Percentiles rank a stretch among this genome's conserved stretches.
These are phyloP conservation scores for Drosophila dunni DNA, from an alignment of 1,140 invertebrate species.

Conservation along the genomic window DNA sequence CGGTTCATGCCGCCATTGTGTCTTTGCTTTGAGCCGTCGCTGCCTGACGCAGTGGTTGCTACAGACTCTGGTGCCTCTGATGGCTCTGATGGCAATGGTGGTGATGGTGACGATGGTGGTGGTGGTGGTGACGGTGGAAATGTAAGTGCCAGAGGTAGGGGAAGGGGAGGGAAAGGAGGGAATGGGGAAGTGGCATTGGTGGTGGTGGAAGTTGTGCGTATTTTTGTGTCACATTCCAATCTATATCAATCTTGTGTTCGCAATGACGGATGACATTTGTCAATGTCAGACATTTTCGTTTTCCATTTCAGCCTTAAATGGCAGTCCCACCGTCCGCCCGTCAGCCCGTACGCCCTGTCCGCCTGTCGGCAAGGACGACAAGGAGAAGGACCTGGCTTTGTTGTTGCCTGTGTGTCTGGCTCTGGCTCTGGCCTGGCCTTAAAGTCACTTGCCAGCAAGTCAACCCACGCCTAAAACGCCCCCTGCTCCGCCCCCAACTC, in stretches of 20 bases:
- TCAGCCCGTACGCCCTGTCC: not conserved
- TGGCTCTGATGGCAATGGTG: constrained; percentile 41
- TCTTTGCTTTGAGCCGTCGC: constrained; percentile 32
- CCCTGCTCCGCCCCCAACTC: not conserved
- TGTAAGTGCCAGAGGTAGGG: too few species aligned
- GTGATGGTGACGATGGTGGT: constrained; percentile 16
- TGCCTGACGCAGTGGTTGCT: constrained; percentile 44
- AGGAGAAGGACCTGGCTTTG: constrained; percentile 38
- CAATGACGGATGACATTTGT: constrained; percentile 85
- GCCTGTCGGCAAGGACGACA: constrained; percentile 20
- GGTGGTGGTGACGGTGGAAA: constrained; percentile 30
- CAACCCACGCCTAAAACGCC: constrained; percentile 42
- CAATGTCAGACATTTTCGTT: constrained; percentile 85
- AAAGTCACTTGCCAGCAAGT: constrained; percentile 69
- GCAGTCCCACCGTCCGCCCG: constrained; percentile 46
- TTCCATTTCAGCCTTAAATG: constrained; percentile 82
- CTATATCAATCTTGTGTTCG: constrained; percentile 85
- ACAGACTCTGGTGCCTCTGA: constrained; percentile 44
- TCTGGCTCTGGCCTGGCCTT: constrained; percentile 36
- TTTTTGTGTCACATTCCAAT: constrained; percentile 85
- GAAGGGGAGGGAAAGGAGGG: too few species aligned
- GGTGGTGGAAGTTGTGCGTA: constrained; percentile 80
- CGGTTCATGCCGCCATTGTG: constrained; percentile 56
- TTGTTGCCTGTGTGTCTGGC: not conserved
- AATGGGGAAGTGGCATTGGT: not conserved